A percentile compares a stretch with the other conserved stretches of the same genome.
These are phyloP conservation scores for Phymatocera aterrima DNA, from an alignment of 2,888 invertebrate species.

Conservation along the genomic window DNA sequence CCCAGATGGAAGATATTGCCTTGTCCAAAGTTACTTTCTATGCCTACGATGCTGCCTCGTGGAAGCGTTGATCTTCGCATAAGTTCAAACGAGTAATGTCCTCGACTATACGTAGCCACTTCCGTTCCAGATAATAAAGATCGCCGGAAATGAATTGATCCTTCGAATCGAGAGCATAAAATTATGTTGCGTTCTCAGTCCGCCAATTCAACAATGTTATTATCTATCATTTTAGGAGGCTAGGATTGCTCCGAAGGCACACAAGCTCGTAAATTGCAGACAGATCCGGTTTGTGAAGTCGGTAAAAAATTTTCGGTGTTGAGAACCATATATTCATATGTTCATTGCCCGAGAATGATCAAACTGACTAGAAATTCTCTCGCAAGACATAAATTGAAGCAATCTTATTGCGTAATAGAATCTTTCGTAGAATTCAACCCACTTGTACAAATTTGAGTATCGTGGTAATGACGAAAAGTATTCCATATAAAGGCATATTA, in stretches of 20 bases:
- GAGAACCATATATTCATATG: no score
- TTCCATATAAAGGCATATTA: no score
- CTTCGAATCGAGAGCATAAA: not conserved
- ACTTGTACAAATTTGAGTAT: not conserved
- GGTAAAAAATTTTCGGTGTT: not conserved
- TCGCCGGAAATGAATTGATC: not conserved
- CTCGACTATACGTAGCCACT: not conserved
- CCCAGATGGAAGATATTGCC: slow-evolving; percentile 6
- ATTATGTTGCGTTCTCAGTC: not conserved
- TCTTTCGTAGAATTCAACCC: not conserved
- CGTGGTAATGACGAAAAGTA: not conserved
- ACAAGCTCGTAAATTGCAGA: not conserved
- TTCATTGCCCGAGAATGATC: no score
- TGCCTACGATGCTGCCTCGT: not conserved
- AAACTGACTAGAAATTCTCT: no score
- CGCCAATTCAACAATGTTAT: not conserved
- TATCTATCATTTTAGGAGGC: slow-evolving; percentile 10
- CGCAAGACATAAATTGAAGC: not conserved
- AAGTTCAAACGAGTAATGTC: not conserved
- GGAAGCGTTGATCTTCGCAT: not conserved
- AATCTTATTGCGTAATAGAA: not conserved
- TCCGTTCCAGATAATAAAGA: slow-evolving; percentile 31
- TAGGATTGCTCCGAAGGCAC: not conserved
- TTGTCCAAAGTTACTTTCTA: slow-evolving; percentile 17
- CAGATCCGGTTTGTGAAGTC: not conserved